A percentile compares a stretch with the other conserved stretches of the same genome.
Conservation (phyloP, 2,797 vertebrate species). For the Smutsia temminckii region DNA sequence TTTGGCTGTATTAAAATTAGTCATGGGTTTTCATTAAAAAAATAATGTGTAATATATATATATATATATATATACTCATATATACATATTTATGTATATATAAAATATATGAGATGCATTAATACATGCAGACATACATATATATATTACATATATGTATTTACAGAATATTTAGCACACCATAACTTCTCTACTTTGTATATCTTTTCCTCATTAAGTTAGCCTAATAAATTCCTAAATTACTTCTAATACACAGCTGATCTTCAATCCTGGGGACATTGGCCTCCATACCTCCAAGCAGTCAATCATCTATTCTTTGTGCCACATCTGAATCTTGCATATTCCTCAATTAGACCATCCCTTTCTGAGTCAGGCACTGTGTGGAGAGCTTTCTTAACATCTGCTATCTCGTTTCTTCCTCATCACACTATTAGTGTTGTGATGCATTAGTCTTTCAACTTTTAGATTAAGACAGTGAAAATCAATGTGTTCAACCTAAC, state of each 20-base stretch:
- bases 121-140: background rate
- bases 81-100: background rate
- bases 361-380: background rate
- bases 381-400: slow-evolving; percentile 21
- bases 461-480: slow-evolving; percentile 10
- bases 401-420: slow-evolving; percentile 31
- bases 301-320: background rate
- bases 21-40: background rate
- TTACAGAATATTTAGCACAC: background rate
- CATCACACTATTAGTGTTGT: background rate
- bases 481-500: background rate
- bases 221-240: background rate
- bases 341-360: background rate
- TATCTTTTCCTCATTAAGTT: background rate
- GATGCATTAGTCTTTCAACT: background rate
- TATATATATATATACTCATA: background rate
- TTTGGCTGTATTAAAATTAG: slow-evolving; percentile 7
- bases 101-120: background rate
- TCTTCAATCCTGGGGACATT: background rate
- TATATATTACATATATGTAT: background rate
- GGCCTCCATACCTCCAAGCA: background rate
- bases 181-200: background rate
- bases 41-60: background rate
- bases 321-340: background rate
- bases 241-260: background rate